Percentiles rank a stretch among this genome's conserved stretches.
Conservation (phyloP, 2,888 invertebrate species). For the Philopedon plagiatum region DNA sequence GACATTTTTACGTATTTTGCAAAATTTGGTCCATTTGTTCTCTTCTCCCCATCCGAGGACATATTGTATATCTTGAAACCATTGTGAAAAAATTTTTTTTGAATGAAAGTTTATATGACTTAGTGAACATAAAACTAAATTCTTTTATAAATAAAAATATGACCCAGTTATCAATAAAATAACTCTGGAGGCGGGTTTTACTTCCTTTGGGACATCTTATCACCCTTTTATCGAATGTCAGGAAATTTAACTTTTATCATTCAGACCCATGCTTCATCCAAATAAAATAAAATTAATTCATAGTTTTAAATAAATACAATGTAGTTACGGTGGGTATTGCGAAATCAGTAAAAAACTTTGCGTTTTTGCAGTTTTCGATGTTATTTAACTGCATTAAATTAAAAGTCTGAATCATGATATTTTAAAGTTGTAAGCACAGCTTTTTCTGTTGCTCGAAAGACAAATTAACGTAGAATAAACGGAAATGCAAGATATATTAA, state of each 20-base stretch:
- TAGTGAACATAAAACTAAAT: too few species aligned
- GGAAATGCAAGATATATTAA: too few species aligned
- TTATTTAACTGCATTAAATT: background rate
- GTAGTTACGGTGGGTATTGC: background rate
- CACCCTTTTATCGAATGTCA: background rate
- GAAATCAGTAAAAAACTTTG: background rate
- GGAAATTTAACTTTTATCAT: background rate
- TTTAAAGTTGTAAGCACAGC: background rate
- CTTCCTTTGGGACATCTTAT: background rate
- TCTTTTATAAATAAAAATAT: too few species aligned
- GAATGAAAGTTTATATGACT: too few species aligned
- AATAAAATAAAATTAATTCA: background rate
- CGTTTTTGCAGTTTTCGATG: background rate
- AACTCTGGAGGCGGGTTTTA: background rate
- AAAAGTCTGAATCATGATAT: background rate
- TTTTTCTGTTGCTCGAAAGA: too few species aligned
- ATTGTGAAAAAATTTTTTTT: too few species aligned
- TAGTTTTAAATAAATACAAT: background rate
- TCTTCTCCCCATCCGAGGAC: too few species aligned
- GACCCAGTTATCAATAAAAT: background rate
- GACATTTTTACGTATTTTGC: too few species aligned
- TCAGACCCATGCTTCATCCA: background rate
- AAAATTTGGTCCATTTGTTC: too few species aligned
- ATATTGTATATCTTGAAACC: too few species aligned
- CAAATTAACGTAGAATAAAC: too few species aligned